Evolutionary conservation across 2,113 vertebrate genomes (phyloP).

Genomic region (Atrichornis clamosus): DNA sequence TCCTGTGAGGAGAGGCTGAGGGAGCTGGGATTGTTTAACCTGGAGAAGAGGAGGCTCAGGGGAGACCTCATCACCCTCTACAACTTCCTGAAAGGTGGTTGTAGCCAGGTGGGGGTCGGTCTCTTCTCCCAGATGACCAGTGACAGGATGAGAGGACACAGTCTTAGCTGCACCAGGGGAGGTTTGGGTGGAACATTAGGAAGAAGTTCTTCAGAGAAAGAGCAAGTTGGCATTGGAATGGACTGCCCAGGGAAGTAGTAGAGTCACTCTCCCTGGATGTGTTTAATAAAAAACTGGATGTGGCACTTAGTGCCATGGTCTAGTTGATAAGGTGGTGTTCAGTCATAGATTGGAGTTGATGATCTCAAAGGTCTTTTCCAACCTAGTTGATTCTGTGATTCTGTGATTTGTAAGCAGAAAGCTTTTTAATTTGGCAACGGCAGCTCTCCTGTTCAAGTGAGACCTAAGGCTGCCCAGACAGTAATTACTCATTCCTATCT

Average conservation of each 20-base stretch:
- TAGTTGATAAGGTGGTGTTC: not conserved
- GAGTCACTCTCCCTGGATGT: not conserved
- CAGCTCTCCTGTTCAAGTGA: not conserved
- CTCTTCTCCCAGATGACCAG: not conserved
- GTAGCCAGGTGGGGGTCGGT: not conserved
- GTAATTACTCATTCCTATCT: not conserved
- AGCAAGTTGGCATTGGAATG: too few species aligned
- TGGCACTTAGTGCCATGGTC: not conserved
- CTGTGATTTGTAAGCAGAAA: not conserved
- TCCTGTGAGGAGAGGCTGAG: not conserved
- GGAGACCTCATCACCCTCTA: not conserved
- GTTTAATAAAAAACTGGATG: not conserved
- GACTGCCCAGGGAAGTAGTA: not conserved
- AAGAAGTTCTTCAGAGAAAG: not conserved
- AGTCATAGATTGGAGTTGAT: not conserved
- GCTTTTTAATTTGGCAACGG: not conserved
- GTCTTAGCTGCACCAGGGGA: not conserved
- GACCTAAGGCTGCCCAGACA: not conserved
- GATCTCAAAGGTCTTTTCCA: not conserved
- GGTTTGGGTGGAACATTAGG: not conserved
- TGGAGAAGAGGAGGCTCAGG: not conserved
- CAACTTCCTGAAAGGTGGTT: not conserved
- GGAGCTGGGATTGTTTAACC: not conserved
- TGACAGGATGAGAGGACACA: rapidly evolving
- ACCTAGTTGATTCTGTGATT: not conserved